These are phyloP conservation scores for Cotesia chilonis DNA, from an alignment of 1,140 invertebrate genomes.

Conservation along the genomic window DNA sequence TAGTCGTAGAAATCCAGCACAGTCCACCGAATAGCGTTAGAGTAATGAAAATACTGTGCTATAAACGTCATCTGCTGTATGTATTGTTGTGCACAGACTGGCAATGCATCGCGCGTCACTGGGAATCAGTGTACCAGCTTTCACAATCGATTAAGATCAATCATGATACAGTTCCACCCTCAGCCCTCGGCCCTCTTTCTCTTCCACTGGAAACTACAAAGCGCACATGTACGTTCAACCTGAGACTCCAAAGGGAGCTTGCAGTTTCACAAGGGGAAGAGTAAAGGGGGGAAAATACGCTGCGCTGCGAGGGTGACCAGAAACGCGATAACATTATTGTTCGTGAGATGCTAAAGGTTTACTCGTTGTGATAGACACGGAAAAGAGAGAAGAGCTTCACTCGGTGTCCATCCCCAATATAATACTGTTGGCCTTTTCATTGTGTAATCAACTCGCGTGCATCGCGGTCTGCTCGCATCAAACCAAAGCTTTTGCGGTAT, in stretches of 20 bases:
- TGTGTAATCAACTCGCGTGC: slow-evolving; percentile 29
- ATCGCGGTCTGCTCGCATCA: slow-evolving; percentile 20
- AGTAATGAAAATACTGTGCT: background rate
- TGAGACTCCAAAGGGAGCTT: no score
- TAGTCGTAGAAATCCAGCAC: no score
- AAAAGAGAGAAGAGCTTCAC: background rate
- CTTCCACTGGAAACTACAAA: background rate
- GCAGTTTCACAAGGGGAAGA: no score
- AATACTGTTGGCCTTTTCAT: background rate
- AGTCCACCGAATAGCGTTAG: no score
- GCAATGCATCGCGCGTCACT: slow-evolving; percentile 6
- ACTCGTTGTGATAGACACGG: no score
- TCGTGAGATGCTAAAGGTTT: background rate
- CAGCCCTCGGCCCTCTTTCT: background rate
- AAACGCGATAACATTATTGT: slow-evolving; percentile 17
- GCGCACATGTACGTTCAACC: background rate
- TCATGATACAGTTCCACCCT: background rate
- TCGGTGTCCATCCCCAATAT: no score
- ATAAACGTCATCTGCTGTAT: slow-evolving; percentile 10
- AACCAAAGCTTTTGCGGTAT: slow-evolving; percentile 4
- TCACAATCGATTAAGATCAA: slow-evolving; percentile 24
- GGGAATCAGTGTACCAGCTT: slow-evolving; percentile 25
- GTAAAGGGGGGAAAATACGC: background rate
- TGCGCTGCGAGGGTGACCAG: background rate
- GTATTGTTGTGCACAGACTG: background rate